A percentile compares a stretch with the other conserved stretches of the same genome.
phyloP scores from a whole-genome alignment of 2,797 vertebrate species.

The Anomalospiza imberbis region DNA sequence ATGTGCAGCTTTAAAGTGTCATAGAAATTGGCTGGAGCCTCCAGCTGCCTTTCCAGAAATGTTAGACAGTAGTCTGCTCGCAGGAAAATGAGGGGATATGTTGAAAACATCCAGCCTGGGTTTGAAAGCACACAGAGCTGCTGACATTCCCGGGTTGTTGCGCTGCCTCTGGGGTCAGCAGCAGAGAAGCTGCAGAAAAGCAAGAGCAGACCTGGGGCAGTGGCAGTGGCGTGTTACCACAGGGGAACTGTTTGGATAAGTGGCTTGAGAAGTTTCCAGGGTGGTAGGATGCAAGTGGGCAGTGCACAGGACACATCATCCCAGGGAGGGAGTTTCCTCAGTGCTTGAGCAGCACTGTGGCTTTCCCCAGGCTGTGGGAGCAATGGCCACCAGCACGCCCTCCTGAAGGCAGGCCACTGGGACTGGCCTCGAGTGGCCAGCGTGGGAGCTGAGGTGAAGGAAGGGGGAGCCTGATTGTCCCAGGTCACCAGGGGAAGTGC shows the following conservation, averaged over 20 bases:
- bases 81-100: conserved; percentile 6
- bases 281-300: background rate
- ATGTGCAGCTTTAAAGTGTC: conserved; percentile 43
- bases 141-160: background rate
- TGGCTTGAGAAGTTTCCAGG: background rate
- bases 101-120: conserved; percentile 37
- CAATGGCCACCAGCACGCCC: background rate
- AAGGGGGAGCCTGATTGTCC: background rate
- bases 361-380: background rate
- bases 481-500: background rate
- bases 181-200: background rate
- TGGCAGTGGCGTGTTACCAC: background rate
- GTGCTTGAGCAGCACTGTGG: background rate
- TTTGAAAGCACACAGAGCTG: background rate
- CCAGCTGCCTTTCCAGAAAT: conserved; percentile 32
- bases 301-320: background rate
- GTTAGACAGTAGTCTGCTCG: conserved; percentile 16
- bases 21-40: conserved; percentile 11
- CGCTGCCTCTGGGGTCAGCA: background rate
- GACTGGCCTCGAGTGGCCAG: background rate
- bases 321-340: background rate
- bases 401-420: background rate
- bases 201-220: background rate
- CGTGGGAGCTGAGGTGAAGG: background rate
- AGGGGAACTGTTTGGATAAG: background rate